These are phyloP conservation scores for Eristalis arbustorum DNA, from an alignment of 2,888 invertebrate species.

Conservation along the genomic window DNA sequence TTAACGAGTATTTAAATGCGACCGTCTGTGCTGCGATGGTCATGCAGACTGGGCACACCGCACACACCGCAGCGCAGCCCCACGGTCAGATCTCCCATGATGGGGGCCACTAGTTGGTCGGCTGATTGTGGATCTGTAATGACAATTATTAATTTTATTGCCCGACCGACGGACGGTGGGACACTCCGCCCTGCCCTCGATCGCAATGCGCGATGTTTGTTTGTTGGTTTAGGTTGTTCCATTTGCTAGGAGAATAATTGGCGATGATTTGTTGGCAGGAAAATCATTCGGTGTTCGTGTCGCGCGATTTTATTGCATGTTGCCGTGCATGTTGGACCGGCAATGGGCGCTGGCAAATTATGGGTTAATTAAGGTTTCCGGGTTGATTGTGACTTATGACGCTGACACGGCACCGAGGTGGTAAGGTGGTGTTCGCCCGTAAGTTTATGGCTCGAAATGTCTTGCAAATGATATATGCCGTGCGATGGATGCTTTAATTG, in stretches of 20 bases:
- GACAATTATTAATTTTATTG: slow-evolving; percentile 58
- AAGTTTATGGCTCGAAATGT: not conserved
- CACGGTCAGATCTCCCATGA: slow-evolving; percentile 25
- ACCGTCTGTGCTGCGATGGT: slow-evolving; percentile 25
- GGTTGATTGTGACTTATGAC: slow-evolving; percentile 65
- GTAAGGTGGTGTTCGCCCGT: not conserved
- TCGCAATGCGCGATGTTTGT: slow-evolving; percentile 22
- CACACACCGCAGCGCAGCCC: slow-evolving; percentile 26
- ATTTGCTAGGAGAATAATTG: slow-evolving; percentile 53
- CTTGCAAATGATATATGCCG: not conserved
- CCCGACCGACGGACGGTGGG: slow-evolving; percentile 13
- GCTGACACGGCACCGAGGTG: slow-evolving; percentile 13
- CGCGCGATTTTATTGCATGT: slow-evolving; percentile 60
- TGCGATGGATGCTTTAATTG: slow-evolving; percentile 24
- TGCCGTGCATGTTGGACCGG: slow-evolving; percentile 48
- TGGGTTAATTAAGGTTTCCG: slow-evolving; percentile 63
- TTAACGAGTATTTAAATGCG: slow-evolving; percentile 59
- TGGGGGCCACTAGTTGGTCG: slow-evolving; percentile 21
- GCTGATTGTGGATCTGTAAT: slow-evolving; percentile 38
- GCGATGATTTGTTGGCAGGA: slow-evolving; percentile 56
- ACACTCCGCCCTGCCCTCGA: not conserved
- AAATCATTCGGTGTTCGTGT: slow-evolving; percentile 51
- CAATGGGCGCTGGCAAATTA: slow-evolving; percentile 61
- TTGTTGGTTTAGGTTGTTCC: slow-evolving; percentile 36
- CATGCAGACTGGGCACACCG: slow-evolving; percentile 43